Conservation (phyloP, 1,140 invertebrate genomes). For the Pachypeltis micranthus region DNA sequence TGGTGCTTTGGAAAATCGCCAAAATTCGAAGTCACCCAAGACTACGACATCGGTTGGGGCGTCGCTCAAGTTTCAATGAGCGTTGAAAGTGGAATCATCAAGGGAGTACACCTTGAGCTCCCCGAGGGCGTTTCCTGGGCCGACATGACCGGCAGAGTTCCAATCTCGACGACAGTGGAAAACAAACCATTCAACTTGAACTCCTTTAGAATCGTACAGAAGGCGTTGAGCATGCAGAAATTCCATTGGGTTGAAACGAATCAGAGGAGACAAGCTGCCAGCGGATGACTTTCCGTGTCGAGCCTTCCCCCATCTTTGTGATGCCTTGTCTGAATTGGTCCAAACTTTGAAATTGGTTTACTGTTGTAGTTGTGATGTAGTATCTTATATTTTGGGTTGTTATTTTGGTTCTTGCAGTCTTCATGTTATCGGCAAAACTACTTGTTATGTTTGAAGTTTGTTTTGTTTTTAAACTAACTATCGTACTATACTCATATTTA, state of each 20-base stretch:
- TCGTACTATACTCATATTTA: too few relatives aligned
- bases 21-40: slow-evolving; percentile 51
- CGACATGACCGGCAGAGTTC: background rate
- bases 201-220: background rate
- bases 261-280: background rate
- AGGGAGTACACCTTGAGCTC: slow-evolving; percentile 25
- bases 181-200: background rate
- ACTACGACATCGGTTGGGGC: slow-evolving; percentile 3
- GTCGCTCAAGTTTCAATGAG: slow-evolving; percentile 21
- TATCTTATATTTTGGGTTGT: too few relatives aligned
- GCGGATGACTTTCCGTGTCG: background rate
- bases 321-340: too few relatives aligned
- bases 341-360: too few relatives aligned
- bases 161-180: background rate
- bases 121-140: slow-evolving; percentile 21
- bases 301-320: too few relatives aligned
- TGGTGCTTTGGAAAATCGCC: slow-evolving; percentile 85
- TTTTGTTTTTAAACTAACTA: too few relatives aligned
- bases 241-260: background rate
- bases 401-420: too few relatives aligned
- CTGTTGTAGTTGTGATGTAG: too few relatives aligned
- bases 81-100: slow-evolving; percentile 26
- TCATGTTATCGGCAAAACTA: too few relatives aligned
- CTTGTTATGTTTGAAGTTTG: too few relatives aligned
- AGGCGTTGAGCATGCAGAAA: background rate